phyloP scores from a whole-genome alignment of 2,888 invertebrate species.

The Elegia similella region DNA sequence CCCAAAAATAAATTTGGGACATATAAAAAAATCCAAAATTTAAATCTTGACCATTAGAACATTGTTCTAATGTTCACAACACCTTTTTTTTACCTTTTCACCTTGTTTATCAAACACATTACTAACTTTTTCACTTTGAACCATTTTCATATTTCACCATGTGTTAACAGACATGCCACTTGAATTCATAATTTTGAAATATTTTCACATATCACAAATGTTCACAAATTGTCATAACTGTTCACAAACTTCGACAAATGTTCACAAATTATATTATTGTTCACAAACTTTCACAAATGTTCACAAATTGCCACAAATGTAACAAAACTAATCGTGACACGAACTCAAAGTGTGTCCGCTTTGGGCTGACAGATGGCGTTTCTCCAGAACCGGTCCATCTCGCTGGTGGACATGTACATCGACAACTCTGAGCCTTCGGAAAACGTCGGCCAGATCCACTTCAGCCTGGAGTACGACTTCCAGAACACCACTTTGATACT shows the following conservation, averaged over 20 bases:
- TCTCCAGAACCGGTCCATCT: slow-evolving; percentile 93
- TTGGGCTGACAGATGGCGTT: slow-evolving; percentile 83
- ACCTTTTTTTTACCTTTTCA: no score
- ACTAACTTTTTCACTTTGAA: no score
- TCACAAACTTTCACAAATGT: not conserved
- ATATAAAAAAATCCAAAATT: no score
- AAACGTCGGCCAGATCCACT: slow-evolving; percentile 96
- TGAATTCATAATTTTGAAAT: not conserved
- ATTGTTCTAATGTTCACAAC: no score
- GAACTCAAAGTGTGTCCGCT: slow-evolving; percentile 56
- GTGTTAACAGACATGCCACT: not conserved
- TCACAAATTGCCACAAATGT: not conserved
- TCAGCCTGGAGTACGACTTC: slow-evolving; percentile 96
- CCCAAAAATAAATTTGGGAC: no score
- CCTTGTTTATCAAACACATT: no score
- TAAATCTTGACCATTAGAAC: no score
- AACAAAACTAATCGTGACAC: slow-evolving; percentile 17
- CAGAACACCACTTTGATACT: slow-evolving; percentile 95
- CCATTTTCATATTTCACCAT: no score
- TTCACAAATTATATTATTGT: not conserved
- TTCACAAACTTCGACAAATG: not conserved
- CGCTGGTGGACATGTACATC: slow-evolving; percentile 96
- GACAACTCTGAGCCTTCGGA: slow-evolving; percentile 96
- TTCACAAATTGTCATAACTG: not conserved
- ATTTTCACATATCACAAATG: not conserved